These are phyloP conservation scores for Sesamia nonagrioides DNA, from an alignment of 1,140 invertebrate genomes.

Conservation along the genomic window DNA sequence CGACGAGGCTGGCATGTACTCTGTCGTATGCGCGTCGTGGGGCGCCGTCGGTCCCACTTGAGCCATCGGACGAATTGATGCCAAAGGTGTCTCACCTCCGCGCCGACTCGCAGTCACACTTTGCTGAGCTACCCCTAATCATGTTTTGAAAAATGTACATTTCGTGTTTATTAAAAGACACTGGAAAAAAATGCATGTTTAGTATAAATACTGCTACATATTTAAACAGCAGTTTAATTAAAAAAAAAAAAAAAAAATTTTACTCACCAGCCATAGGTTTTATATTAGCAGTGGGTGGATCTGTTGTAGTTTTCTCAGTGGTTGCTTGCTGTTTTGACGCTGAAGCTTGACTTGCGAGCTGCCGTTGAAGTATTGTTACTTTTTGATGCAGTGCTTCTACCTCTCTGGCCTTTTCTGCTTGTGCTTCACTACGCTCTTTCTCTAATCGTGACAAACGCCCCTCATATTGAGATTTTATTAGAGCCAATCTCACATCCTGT, in stretches of 20 bases:
- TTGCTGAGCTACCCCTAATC: constrained; percentile 83
- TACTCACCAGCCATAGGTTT: constrained; percentile 95
- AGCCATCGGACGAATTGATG: constrained; percentile 97
- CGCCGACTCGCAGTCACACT: constrained; percentile 89
- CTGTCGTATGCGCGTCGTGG: constrained; percentile 89
- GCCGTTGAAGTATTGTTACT: constrained; percentile 92
- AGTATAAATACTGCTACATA: not conserved
- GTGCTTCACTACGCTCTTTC: constrained; percentile 92
- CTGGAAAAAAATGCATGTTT: too few species aligned
- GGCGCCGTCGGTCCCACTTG: constrained; percentile 87
- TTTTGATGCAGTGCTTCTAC: constrained; percentile 92
- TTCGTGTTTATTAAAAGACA: not conserved
- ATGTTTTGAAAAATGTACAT: not conserved
- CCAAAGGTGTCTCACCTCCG: constrained; percentile 93
- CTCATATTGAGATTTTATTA: constrained; percentile 92
- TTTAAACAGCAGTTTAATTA: not conserved
- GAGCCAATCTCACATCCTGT: constrained; percentile 88
- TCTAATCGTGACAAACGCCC: constrained; percentile 91
- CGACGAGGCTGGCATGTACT: constrained; percentile 92
- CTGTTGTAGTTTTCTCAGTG: constrained; percentile 91
- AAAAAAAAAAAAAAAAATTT: constrained; percentile 5
- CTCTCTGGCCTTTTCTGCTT: constrained; percentile 90
- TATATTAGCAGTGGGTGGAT: constrained; percentile 97
- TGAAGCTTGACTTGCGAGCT: constrained; percentile 91
- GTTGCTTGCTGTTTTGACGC: constrained; percentile 90